These are phyloP conservation scores for Cirrhinus mrigala DNA, from an alignment of 2,797 vertebrate genomes.

Conservation along the genomic window DNA sequence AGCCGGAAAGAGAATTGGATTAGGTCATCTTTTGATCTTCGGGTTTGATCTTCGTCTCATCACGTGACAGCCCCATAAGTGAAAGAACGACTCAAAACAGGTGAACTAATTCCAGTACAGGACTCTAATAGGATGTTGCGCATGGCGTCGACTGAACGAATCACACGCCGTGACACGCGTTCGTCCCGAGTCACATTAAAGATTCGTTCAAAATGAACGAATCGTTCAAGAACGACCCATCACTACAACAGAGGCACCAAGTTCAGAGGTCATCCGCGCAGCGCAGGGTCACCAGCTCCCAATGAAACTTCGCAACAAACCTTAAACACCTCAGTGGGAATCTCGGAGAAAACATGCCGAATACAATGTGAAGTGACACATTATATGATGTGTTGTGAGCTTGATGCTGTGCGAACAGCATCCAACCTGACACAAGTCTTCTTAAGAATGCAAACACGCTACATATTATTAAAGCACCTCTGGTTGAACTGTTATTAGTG, in stretches of 20 bases:
- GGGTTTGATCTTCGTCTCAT: too few species aligned
- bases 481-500: background rate
- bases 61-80: too few species aligned
- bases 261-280: constrained; percentile 34
- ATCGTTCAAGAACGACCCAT: too few species aligned
- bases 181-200: too few species aligned
- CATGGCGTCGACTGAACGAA: too few species aligned
- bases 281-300: constrained; percentile 27
- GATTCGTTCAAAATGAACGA: too few species aligned
- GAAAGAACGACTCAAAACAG: too few species aligned
- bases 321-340: constrained; percentile 33
- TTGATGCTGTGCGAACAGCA: constrained; percentile 26
- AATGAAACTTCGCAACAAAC: constrained; percentile 24
- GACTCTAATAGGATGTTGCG: too few species aligned
- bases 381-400: constrained; percentile 44
- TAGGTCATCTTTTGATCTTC: too few species aligned
- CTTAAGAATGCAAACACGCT: constrained; percentile 25
- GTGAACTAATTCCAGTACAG: too few species aligned
- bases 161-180: too few species aligned
- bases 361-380: constrained; percentile 34
- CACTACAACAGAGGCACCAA: background rate
- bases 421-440: constrained; percentile 23
- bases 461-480: background rate
- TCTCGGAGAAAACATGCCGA: constrained; percentile 21
- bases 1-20: too few species aligned